phyloP scores from a whole-genome alignment of 1,140 invertebrate species.

The Triops longicaudatus region DNA sequence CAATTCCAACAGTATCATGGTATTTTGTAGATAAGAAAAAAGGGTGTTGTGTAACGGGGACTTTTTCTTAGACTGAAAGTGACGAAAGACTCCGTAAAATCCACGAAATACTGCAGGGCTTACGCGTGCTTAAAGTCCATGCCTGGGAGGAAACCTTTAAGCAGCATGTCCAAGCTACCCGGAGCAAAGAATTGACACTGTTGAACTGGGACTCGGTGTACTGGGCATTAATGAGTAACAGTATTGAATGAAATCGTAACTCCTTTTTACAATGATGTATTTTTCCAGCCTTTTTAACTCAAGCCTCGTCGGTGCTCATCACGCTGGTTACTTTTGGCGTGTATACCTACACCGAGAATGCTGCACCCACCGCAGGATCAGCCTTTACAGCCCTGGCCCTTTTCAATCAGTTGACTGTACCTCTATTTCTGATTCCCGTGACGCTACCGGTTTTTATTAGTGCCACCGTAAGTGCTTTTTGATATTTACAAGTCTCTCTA shows the following conservation, averaged over 20 bases:
- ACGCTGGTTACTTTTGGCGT: constrained; percentile 61
- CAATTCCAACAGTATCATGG: constrained; percentile 57
- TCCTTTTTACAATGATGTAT: neutral
- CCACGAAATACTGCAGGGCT: constrained; percentile 70
- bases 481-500: neutral
- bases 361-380: constrained; percentile 54
- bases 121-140: constrained; percentile 69
- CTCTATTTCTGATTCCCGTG: constrained; percentile 66
- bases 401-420: constrained; percentile 69
- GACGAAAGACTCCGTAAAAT: constrained; percentile 65
- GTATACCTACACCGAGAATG: constrained; percentile 46
- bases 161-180: constrained; percentile 52
- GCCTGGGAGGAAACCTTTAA: constrained; percentile 70
- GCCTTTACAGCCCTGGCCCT: constrained; percentile 66
- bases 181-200: constrained; percentile 60
- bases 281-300: constrained; percentile 58
- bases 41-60: constrained; percentile 14
- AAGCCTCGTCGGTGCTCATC: constrained; percentile 59
- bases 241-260: constrained; percentile 30
- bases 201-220: constrained; percentile 64
- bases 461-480: constrained; percentile 51
- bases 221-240: constrained; percentile 60
- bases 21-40: constrained; percentile 38
- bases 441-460: constrained; percentile 67
- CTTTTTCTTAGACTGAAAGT: constrained; percentile 48